Base-by-base conservation (phyloP, 2,797 vertebrate species). In the Craterocephalus amniculus region DNA sequence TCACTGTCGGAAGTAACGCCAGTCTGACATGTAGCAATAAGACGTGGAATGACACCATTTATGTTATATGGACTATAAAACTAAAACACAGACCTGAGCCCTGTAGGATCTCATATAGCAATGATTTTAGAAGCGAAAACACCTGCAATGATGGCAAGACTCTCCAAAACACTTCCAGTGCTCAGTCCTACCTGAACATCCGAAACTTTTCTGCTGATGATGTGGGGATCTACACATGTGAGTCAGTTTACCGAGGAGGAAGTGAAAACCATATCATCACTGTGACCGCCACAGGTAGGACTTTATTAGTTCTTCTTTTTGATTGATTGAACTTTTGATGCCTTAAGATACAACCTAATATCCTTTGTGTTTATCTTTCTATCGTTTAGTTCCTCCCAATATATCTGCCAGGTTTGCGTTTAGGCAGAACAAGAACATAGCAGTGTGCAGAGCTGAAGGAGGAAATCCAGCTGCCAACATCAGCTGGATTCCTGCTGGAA, bases 221-320 rank as follows among this genome's bases (percentile, higher is more conserved):
- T 18, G 85, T 85, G 58, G 94, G 94, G 12, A 8, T 18, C 65
- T 95, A 95, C 71, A 51, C 0, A 0, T 95, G 93, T 81, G 79
- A 95, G 0, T 31, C 43, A 0, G 71, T 11, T 16, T 90, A 49
- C 70, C 6, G 0, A 0, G 91, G 76, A 49, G 88, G 84, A 45
- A 1, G 0, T 0, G 20, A 70, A 0, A 0, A 2, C 0, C 0
- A 32, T 2, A 0, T 0, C 2, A 27, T 85, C 58, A 0, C 40
- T 0, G 36, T 93, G 32, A 3, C 32, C 31, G 62, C 87, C 2
- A 81, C 2, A 69, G 90, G 94, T 95, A 88, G 13, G 83, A 76
- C 0, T 22, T 14, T 6, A 14, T 51, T 4, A n/a, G n/a, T n/a
- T n/a, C n/a, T n/a, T n/a, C n/a, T n/a, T n/a, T n/a, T n/a, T n/a